phyloP scores from a whole-genome alignment of 2,888 invertebrate species.

The Amblyteles armatorius region DNA sequence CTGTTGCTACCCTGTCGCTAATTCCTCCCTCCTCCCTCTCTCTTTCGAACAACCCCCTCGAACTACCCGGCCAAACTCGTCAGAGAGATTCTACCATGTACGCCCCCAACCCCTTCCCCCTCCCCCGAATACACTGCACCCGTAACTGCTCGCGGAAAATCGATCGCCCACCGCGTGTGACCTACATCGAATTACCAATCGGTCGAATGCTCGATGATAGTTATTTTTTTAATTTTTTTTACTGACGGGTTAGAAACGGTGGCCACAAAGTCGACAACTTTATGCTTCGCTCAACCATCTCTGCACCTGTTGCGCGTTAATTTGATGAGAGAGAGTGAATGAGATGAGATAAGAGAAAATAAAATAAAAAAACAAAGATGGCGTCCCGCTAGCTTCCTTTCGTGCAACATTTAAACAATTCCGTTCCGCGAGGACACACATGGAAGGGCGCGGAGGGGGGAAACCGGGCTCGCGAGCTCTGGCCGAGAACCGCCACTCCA shows the following conservation, averaged over 20 bases:
- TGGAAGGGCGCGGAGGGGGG: slow-evolving; percentile 30
- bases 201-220: slow-evolving; percentile 60
- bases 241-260: slow-evolving; percentile 36
- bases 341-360: slow-evolving; percentile 44
- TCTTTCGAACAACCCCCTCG: slow-evolving; percentile 4
- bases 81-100: slow-evolving; percentile 43
- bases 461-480: not conserved
- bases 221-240: slow-evolving; percentile 25
- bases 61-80: slow-evolving; percentile 18
- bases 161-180: slow-evolving; percentile 1
- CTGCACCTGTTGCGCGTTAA: slow-evolving; percentile 81
- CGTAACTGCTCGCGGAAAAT: slow-evolving; percentile 38
- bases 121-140: slow-evolving; percentile 8
- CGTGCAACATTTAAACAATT: slow-evolving; percentile 80
- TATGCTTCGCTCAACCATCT: slow-evolving; percentile 43
- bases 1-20: slow-evolving; percentile 67
- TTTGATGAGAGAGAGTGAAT: slow-evolving; percentile 74
- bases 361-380: slow-evolving; percentile 72
- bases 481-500: slow-evolving; percentile 43
- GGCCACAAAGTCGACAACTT: slow-evolving; percentile 59
- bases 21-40: slow-evolving; percentile 44
- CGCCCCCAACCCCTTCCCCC: not conserved
- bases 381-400: slow-evolving; percentile 72
- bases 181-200: slow-evolving; percentile 53
- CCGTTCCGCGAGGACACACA: slow-evolving; percentile 71